Percentiles rank a stretch among this genome's conserved stretches.
These are phyloP conservation scores for Sinopyrophorus schimmeli DNA, from an alignment of 2,888 invertebrate species.

Conservation along the genomic window DNA sequence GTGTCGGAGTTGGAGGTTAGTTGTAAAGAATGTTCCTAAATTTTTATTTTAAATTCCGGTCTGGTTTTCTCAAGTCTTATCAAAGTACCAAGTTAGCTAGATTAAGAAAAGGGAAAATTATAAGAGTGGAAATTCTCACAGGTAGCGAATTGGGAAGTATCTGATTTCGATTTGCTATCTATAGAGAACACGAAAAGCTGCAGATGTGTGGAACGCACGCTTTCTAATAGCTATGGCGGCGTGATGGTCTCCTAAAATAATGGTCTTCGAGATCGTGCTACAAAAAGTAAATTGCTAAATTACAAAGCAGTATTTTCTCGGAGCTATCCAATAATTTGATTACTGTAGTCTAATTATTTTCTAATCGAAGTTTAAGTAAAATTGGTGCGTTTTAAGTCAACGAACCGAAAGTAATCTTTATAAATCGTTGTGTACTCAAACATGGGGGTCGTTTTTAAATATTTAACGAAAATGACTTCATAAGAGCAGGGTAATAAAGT, in stretches of 20 bases:
- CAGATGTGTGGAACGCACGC: conserved; percentile 23
- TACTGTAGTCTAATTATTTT: conserved; percentile 45
- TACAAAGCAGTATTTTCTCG: conserved; percentile 47
- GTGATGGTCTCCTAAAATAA: conserved; percentile 33
- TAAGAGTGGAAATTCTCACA: conserved; percentile 15
- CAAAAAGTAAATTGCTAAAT: conserved; percentile 50
- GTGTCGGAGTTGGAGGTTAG: conserved; percentile 3
- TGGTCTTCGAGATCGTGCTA: conserved; percentile 34
- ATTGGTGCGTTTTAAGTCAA: conserved; percentile 14
- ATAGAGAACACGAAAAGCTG: conserved; percentile 29
- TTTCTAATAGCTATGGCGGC: conserved; percentile 21
- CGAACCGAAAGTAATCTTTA: too few relatives aligned
- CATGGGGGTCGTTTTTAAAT: conserved; percentile 26
- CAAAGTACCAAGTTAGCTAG: conserved; percentile 16
- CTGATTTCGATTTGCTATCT: conserved; percentile 33
- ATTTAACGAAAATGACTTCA: conserved; percentile 26
- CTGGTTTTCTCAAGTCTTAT: conserved; percentile 14
- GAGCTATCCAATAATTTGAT: conserved; percentile 46
- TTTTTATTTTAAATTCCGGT: conserved; percentile 18
- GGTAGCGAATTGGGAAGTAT: conserved; percentile 28
- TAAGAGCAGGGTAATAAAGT: conserved; percentile 33
- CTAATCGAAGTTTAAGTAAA: conserved; percentile 43
- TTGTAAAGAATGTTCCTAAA: conserved; percentile 4
- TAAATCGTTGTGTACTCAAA: too few relatives aligned
- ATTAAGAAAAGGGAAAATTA: too few relatives aligned